Evolutionary conservation across 2,113 vertebrate species (phyloP).

Genomic region (Syngnathoides biaculeatus): DNA sequence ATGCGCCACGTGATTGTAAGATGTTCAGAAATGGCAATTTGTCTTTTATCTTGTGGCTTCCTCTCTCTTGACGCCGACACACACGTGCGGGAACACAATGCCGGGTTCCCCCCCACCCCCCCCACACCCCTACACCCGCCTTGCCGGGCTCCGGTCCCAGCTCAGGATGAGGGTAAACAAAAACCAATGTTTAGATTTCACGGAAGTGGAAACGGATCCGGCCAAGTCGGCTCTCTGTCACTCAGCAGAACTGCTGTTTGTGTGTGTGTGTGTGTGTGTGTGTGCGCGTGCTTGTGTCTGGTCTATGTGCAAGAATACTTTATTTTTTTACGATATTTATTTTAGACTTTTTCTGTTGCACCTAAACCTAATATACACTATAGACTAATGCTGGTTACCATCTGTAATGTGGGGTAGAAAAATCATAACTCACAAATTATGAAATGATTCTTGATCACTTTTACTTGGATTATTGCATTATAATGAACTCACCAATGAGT

Average conservation of each 20-base stretch:
- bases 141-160: conserved; percentile 14
- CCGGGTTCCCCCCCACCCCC: too few relatives aligned
- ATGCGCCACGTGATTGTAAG: not conserved
- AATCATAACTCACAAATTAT: too few relatives aligned
- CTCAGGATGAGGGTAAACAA: conserved; percentile 57
- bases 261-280: conserved; percentile 26
- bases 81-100: conserved; percentile 15
- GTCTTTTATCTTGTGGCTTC: not conserved
- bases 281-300: conserved; percentile 9
- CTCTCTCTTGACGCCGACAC: conserved; percentile 11
- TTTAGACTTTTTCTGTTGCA: not conserved
- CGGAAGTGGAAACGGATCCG: conserved; percentile 63
- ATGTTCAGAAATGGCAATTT: not conserved
- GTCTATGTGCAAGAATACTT: conserved; percentile 1
- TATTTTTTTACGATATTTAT: not conserved
- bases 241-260: conserved; percentile 60
- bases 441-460: too few relatives aligned
- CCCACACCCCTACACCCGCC: not conserved
- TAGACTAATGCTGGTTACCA: not conserved
- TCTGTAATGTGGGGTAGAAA: not conserved
- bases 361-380: not conserved
- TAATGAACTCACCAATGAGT: too few relatives aligned
- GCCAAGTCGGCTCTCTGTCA: conserved; percentile 46
- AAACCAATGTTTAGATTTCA: conserved; percentile 65
- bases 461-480: too few relatives aligned